Conservation (phyloP, 2,888 invertebrate genomes). For the Emmelina monodactyla region DNA sequence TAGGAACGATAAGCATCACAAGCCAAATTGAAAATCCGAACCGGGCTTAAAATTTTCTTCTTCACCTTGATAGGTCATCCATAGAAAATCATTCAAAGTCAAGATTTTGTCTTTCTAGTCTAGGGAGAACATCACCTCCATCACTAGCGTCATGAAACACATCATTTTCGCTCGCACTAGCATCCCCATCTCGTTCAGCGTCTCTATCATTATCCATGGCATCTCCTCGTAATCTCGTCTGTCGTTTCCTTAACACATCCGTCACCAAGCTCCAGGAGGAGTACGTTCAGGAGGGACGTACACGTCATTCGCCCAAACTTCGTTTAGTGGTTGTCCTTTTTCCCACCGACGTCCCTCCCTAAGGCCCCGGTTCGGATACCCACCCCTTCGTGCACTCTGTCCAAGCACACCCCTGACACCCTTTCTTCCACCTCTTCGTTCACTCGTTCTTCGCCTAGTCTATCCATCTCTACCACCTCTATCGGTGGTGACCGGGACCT, state of each 20-base stretch:
- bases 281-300: constrained; percentile 7
- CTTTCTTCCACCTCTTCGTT: background rate
- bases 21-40: background rate
- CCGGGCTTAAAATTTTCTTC: constrained; percentile 1
- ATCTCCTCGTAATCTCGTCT: constrained; percentile 5
- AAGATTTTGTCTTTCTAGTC: too few species aligned
- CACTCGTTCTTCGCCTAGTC: background rate
- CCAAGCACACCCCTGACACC: constrained; percentile 5
- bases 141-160: background rate
- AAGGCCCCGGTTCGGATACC: background rate
- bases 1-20: constrained; percentile 11
- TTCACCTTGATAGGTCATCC: background rate
- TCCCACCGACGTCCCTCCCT: constrained; percentile 4
- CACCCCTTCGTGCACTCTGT: constrained; percentile 3
- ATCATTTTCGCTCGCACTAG: too few species aligned
- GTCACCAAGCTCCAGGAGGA: constrained; percentile 7
- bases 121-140: background rate
- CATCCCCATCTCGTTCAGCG: constrained; percentile 3
- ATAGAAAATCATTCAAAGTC: background rate
- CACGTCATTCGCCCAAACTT: constrained; percentile 7
- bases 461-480: background rate
- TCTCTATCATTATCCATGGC: background rate
- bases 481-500: background rate
- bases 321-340: constrained; percentile 7
- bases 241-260: constrained; percentile 9